Conservation (phyloP, 1,140 invertebrate species). For the Saccostrea glomerata region DNA sequence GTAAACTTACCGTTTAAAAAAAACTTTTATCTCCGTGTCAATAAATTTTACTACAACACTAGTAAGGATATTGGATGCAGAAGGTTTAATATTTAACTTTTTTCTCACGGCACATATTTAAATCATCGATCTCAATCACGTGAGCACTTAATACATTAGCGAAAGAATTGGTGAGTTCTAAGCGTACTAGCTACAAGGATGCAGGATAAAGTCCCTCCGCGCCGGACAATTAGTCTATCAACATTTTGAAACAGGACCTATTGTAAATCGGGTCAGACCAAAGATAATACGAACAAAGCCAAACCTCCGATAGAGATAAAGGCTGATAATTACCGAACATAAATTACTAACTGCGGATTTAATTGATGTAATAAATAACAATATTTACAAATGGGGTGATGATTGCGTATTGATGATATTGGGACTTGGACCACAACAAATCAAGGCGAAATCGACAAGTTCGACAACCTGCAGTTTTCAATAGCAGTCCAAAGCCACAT, state of each 20-base stretch:
- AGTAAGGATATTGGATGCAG: neutral
- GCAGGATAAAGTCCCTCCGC: neutral
- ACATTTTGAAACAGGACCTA: neutral
- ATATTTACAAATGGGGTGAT: constrained; percentile 17
- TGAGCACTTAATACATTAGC: constrained; percentile 36
- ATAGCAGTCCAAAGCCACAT: neutral
- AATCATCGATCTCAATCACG: constrained; percentile 30
- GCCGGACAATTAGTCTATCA: constrained; percentile 12
- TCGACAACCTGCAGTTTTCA: neutral
- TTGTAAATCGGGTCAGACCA: neutral
- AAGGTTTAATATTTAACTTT: constrained; percentile 30
- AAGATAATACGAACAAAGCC: constrained; percentile 16
- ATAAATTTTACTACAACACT: constrained; percentile 1
- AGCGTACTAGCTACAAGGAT: neutral
- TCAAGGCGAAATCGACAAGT: neutral
- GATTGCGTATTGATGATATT: neutral
- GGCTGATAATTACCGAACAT: constrained; percentile 8
- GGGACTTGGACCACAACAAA: neutral
- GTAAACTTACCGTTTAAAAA: constrained; percentile 4
- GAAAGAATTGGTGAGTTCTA: neutral
- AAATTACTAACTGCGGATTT: constrained; percentile 7
- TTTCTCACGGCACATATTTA: constrained; percentile 27
- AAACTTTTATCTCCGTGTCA: neutral
- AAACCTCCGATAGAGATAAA: neutral
- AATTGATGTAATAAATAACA: constrained; percentile 37